Evolutionary conservation across 1,140 invertebrate genomes (phyloP).

Genomic region (Cryptotermes secundus): DNA sequence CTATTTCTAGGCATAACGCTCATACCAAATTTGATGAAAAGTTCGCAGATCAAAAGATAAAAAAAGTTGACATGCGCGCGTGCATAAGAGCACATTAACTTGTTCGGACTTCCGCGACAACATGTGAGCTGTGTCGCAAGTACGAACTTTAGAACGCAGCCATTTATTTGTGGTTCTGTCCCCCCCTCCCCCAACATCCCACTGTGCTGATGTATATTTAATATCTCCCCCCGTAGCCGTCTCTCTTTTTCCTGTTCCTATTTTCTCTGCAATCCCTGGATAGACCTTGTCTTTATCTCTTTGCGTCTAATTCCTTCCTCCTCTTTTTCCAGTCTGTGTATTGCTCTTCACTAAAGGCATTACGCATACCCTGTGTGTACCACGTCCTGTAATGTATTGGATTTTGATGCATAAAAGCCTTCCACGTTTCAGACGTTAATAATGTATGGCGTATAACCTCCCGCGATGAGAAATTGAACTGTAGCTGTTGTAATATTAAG

Average conservation of each 20-base stretch:
- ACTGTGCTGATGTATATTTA: constrained; percentile 15
- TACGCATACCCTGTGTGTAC: neutral
- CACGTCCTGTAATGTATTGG: neutral
- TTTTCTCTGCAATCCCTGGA: neutral
- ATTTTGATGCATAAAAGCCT: constrained; percentile 17
- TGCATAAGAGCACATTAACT: too few species aligned
- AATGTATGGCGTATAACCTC: neutral
- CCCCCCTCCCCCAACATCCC: neutral
- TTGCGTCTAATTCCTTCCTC: neutral
- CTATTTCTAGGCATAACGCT: too few species aligned
- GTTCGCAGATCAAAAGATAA: too few species aligned
- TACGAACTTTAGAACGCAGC: neutral
- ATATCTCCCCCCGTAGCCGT: neutral
- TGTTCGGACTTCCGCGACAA: too few species aligned
- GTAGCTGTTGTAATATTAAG: neutral
- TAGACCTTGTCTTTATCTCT: neutral
- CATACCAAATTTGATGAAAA: too few species aligned
- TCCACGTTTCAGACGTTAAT: neutral
- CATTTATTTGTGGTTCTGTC: neutral
- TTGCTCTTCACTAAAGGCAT: neutral
- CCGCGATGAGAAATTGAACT: neutral
- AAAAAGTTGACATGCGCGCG: too few species aligned
- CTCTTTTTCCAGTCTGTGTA: neutral
- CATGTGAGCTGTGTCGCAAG: neutral
- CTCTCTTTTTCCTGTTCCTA: neutral